phyloP scores from a whole-genome alignment of 2,797 vertebrate species.

The Xiphorhynchus erythropygius region DNA sequence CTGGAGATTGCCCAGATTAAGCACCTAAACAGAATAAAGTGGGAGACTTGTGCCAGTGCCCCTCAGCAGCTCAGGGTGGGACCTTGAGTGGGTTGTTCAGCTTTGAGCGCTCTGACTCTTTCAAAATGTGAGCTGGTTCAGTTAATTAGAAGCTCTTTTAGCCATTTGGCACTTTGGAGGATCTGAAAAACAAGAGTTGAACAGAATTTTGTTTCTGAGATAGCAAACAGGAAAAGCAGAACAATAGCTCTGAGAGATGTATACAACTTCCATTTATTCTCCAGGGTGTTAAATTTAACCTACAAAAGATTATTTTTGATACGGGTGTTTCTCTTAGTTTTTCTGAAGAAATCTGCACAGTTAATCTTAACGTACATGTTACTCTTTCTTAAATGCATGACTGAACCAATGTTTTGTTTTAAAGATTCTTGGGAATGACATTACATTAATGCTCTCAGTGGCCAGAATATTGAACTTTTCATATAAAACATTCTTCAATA shows the following conservation, averaged over 20 bases:
- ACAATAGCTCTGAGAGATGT: background rate
- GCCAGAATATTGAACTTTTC: background rate
- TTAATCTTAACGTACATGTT: background rate
- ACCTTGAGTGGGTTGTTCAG: background rate
- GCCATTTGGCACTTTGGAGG: background rate
- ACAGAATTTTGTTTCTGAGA: background rate
- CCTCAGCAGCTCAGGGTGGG: background rate
- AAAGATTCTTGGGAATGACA: background rate
- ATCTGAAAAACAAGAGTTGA: background rate
- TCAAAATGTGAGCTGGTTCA: background rate
- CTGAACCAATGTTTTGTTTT: background rate
- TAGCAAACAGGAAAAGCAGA: slow-evolving; percentile 15
- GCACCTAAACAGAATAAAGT: background rate
- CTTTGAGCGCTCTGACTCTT: background rate
- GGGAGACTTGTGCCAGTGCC: background rate
- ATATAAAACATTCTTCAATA: background rate
- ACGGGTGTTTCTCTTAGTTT: background rate
- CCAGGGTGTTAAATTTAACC: background rate
- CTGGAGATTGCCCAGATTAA: background rate
- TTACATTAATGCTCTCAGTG: background rate
- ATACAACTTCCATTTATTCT: background rate
- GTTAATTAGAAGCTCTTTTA: background rate
- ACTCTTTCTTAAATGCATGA: background rate
- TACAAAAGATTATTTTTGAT: background rate
- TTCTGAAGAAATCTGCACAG: background rate